Conservation (phyloP, 2,888 invertebrate genomes). For the Cheilosia soror region DNA sequence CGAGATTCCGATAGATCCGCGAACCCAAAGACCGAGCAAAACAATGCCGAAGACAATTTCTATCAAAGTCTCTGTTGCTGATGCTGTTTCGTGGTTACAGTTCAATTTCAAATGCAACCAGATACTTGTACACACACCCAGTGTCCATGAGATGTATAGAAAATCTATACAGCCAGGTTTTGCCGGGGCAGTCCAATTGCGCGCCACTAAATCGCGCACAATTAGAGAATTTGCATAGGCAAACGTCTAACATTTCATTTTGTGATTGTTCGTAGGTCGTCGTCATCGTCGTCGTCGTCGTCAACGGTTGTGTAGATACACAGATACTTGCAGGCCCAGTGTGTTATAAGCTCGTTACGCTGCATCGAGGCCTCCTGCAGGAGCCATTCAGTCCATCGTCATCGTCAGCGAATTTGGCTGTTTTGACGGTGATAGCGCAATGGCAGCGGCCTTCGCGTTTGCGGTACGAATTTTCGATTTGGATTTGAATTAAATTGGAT, state of each 20-base stretch:
- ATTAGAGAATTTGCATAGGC: slow-evolving; percentile 75
- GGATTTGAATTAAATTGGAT: slow-evolving; percentile 74
- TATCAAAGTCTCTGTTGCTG: slow-evolving; percentile 50
- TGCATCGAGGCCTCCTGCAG: slow-evolving; percentile 47
- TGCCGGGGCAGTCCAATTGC: slow-evolving; percentile 63
- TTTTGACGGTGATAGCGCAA: slow-evolving; percentile 63
- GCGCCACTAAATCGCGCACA: slow-evolving; percentile 75
- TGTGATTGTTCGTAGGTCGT: slow-evolving; percentile 60
- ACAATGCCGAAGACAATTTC: slow-evolving; percentile 68
- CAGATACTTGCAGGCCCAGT: slow-evolving; percentile 30
- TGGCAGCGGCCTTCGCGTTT: slow-evolving; percentile 55
- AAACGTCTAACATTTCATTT: slow-evolving; percentile 75
- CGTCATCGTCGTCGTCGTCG: background rate
- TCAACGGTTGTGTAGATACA: slow-evolving; percentile 45
- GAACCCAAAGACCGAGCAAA: slow-evolving; percentile 10
- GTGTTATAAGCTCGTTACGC: slow-evolving; percentile 43
- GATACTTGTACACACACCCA: slow-evolving; percentile 76
- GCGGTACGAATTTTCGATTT: slow-evolving; percentile 71
- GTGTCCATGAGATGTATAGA: slow-evolving; percentile 62
- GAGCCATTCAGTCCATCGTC: slow-evolving; percentile 42
- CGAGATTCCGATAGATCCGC: slow-evolving; percentile 59
- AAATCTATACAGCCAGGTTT: slow-evolving; percentile 34
- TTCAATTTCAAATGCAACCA: slow-evolving; percentile 66
- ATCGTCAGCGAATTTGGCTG: slow-evolving; percentile 68
- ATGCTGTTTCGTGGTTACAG: slow-evolving; percentile 60